Evolutionary conservation across 2,113 vertebrate genomes (phyloP), one percentile per base, ranked within the genome.

Genomic region (Gobius niger): DNA sequence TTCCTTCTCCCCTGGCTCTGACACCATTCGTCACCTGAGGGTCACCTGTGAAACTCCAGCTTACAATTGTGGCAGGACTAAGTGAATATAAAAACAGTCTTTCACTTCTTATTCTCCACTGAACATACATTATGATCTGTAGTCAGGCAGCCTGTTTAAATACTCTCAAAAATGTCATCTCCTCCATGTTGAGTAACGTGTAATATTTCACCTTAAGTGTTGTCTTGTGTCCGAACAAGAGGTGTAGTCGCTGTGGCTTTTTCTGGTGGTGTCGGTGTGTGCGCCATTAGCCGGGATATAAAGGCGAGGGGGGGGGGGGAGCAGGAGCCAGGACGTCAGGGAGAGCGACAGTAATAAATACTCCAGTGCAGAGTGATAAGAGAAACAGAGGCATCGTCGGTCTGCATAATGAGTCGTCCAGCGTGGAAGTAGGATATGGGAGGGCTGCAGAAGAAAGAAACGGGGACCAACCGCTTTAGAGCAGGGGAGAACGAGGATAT

Each of bases 331-430:
- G 76, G 75, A 69, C 67, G 66, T 80, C 73, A 78, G 73, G 51
- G 82, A 82, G 70, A 74, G 60, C 52, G 68, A 74, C 78, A 50
- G 75, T 82, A 89, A 88, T 87, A 84, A 86, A 77, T 85, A 54
- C 86, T 88, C 86, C 82, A 84, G 78, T 76, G 69, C 84, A 85
- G 88, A 85, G 65, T 78, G 82, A 89, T 88, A 83, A 87, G 82
- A 85, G 82, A 81, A 73, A 79, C 60, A 14, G 75, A 77, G 78
- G 61, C 46, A 73, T 72, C 87, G 77, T 54, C 54, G 63, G 85
- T 72, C 77, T 69, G 75, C 79, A 81, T 88, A 88, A 89, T 86
- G 85, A 89, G 73, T 85, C 73, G 77, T 86, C 76, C 73, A 76
- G 79, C 81, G 77, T 70, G 81, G 84, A 83, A 84, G 81, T 80